Conservation (phyloP, 2,888 invertebrate species). For the Schizaphis graminum region DNA sequence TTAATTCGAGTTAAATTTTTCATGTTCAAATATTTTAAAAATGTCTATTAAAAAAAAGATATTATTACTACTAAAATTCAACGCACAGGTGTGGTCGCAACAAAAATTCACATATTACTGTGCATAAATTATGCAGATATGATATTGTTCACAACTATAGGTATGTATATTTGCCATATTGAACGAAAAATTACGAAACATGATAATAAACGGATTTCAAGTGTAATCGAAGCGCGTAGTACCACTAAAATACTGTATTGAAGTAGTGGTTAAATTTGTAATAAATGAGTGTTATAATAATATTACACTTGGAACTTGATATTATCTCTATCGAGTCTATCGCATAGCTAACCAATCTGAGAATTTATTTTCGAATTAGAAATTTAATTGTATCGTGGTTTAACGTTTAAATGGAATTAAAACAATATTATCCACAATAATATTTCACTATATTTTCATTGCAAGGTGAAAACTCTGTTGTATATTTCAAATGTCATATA, state of each 20-base stretch:
- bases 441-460: background rate
- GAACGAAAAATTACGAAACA: background rate
- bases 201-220: background rate
- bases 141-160: background rate
- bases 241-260: background rate
- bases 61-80: background rate
- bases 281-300: background rate
- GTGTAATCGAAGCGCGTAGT: background rate
- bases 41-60: background rate
- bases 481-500: background rate
- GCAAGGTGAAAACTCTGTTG: background rate
- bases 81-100: background rate
- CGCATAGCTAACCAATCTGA: background rate
- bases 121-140: slow-evolving; percentile 12
- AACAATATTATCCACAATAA: background rate
- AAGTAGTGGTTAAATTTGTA: background rate
- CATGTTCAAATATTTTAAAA: background rate
- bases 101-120: background rate
- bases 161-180: slow-evolving; percentile 3
- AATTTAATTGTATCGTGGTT: background rate
- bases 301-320: background rate
- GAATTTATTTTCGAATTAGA: background rate
- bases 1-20: background rate
- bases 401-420: background rate
- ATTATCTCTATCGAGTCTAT: background rate